phyloP scores from a whole-genome alignment of 2,113 vertebrate genomes.

The Theristicus caerulescens region DNA sequence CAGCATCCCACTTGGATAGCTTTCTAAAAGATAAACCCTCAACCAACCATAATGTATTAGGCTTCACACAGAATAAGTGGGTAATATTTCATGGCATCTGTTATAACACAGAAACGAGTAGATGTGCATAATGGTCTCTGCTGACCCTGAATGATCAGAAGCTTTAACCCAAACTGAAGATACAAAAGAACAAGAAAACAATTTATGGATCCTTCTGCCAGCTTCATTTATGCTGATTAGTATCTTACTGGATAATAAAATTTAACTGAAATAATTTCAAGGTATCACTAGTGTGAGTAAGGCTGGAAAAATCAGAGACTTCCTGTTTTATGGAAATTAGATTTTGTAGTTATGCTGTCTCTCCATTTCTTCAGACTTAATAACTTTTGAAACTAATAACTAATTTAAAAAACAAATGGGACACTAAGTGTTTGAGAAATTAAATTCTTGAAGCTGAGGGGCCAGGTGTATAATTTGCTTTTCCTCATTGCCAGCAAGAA shows the following conservation, averaged over 20 bases:
- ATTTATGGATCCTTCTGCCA: neutral
- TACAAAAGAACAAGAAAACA: neutral
- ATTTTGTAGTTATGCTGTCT: neutral
- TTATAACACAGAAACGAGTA: neutral
- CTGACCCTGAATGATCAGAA: neutral
- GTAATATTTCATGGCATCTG: neutral
- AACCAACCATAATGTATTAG: neutral
- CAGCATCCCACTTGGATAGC: neutral
- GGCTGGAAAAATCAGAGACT: neutral
- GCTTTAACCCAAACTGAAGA: neutral
- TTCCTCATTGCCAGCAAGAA: neutral
- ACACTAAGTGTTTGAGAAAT: neutral
- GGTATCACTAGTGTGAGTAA: neutral
- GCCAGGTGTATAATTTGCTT: neutral
- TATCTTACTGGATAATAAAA: neutral
- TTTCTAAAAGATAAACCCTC: neutral
- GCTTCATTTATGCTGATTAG: neutral
- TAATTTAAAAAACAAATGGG: conserved; percentile 11
- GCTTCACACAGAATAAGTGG: neutral
- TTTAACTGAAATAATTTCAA: neutral
- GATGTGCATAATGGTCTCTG: neutral
- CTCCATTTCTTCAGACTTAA: neutral
- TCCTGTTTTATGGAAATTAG: neutral
- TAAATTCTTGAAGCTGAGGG: neutral
- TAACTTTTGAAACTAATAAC: neutral